A percentile compares a stretch with the other conserved stretches of the same genome.
Evolutionary conservation across 2,113 vertebrate species (phyloP).

Genomic region (Centrocercus urophasianus): DNA sequence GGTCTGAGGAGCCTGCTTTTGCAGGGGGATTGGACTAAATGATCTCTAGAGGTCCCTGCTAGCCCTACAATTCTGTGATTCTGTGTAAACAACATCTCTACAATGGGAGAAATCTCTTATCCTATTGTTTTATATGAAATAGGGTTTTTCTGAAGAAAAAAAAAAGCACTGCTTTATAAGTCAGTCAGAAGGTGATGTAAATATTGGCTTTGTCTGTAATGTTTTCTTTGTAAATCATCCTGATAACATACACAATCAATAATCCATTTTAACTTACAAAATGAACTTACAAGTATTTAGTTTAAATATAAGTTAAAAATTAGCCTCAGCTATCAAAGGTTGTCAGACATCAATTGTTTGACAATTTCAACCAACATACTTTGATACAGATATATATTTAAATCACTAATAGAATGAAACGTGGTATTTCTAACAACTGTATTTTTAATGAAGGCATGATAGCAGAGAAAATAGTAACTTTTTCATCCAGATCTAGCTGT

Average conservation of each 20-base stretch:
- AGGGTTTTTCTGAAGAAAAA: not conserved
- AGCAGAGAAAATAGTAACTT: not conserved
- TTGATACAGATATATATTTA: not conserved
- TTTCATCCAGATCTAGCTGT: not conserved
- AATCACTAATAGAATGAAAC: not conserved
- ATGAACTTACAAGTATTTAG: not conserved
- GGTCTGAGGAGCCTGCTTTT: too few relatives aligned
- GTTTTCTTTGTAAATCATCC: not conserved
- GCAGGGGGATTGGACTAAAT: too few relatives aligned
- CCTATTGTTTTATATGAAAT: not conserved
- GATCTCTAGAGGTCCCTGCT: too few relatives aligned
- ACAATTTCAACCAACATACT: not conserved
- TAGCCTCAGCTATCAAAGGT: not conserved
- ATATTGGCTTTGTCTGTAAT: not conserved
- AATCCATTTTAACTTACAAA: not conserved
- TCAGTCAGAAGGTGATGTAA: not conserved
- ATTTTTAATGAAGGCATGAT: not conserved
- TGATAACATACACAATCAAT: not conserved
- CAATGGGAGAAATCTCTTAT: not conserved
- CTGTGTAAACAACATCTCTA: not conserved
- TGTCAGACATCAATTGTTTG: not conserved
- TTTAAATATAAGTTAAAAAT: not conserved
- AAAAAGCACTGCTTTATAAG: not conserved
- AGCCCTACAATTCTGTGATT: too few relatives aligned
- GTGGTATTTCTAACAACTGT: not conserved